Evolutionary conservation across 2,113 vertebrate species (phyloP).

Genomic region (Cebidichthys violaceus): DNA sequence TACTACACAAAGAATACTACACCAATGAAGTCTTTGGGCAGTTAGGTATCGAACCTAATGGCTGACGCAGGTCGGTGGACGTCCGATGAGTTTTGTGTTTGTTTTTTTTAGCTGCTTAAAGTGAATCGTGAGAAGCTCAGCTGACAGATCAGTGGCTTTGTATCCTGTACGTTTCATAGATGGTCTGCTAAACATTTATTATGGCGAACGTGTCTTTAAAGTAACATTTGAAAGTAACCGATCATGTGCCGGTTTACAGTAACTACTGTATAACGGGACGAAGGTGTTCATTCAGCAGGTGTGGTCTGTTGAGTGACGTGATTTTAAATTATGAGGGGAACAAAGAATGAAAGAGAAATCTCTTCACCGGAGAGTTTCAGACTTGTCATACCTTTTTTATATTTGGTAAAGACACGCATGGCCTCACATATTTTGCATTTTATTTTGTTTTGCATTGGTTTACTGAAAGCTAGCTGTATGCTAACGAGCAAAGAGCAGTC

Average conservation of each 20-base stretch:
- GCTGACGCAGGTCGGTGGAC: not conserved
- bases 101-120: not conserved
- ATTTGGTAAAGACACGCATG: not conserved
- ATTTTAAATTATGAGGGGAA: slow-evolving; percentile 1
- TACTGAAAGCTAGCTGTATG: not conserved
- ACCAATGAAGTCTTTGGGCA: not conserved
- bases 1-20: slow-evolving; percentile 25
- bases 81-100: not conserved
- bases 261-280: not conserved
- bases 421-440: not conserved
- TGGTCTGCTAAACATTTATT: not conserved
- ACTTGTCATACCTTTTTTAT: not conserved
- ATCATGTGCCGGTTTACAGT: not conserved
- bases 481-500: not conserved
- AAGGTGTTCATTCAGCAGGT: not conserved
- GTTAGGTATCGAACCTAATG: not conserved
- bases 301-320: not conserved
- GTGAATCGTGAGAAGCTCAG: slow-evolving; percentile 5
- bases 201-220: not conserved
- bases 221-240: not conserved
- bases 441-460: not conserved
- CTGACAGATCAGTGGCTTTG: not conserved
- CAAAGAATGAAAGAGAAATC: not conserved
- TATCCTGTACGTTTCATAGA: not conserved
- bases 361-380: no score